Percentiles rank a stretch among this genome's conserved stretches.
phyloP scores from a whole-genome alignment of 1,140 invertebrate species.

The Hermatobates lingyangjiaoensis region DNA sequence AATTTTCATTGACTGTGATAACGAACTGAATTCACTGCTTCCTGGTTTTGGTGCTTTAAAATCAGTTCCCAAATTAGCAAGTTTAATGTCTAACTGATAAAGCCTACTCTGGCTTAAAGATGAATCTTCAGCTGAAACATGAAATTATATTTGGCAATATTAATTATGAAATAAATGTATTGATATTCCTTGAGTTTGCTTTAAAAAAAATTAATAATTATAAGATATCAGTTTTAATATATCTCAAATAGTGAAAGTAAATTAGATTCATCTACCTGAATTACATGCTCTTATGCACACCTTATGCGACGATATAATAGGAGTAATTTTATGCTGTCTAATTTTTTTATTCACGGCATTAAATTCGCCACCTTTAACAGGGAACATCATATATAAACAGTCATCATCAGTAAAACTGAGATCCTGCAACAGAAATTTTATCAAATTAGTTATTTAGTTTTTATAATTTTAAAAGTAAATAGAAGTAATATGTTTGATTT shows the following conservation, averaged over 20 bases:
- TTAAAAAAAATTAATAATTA: neutral
- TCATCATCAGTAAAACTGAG: constrained; percentile 61
- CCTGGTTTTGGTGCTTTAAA: constrained; percentile 47
- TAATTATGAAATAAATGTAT: neutral
- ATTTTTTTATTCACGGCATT: constrained; percentile 72
- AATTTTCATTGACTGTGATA: constrained; percentile 40
- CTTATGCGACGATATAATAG: constrained; percentile 52
- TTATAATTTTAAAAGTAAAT: too few species aligned
- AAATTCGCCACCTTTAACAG: constrained; percentile 62
- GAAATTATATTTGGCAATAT: too few species aligned
- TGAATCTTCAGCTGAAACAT: constrained; percentile 16
- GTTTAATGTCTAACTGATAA: too few species aligned
- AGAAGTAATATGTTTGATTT: neutral
- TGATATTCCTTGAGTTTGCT: neutral
- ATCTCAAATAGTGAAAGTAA: neutral
- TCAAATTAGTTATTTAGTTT: too few species aligned
- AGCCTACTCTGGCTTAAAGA: too few species aligned
- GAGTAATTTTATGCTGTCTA: constrained; percentile 55
- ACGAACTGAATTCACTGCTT: constrained; percentile 46
- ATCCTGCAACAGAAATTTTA: too few species aligned
- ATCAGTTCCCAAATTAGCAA: constrained; percentile 54
- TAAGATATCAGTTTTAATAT: neutral
- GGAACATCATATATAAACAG: constrained; percentile 78
- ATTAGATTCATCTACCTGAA: constrained; percentile 29
- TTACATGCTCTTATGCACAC: constrained; percentile 69